A percentile compares a stretch with the other conserved stretches of the same genome.
These are phyloP conservation scores for Zygothrica quintamaculata DNA, from an alignment of 2,888 invertebrate genomes.

Conservation along the genomic window DNA sequence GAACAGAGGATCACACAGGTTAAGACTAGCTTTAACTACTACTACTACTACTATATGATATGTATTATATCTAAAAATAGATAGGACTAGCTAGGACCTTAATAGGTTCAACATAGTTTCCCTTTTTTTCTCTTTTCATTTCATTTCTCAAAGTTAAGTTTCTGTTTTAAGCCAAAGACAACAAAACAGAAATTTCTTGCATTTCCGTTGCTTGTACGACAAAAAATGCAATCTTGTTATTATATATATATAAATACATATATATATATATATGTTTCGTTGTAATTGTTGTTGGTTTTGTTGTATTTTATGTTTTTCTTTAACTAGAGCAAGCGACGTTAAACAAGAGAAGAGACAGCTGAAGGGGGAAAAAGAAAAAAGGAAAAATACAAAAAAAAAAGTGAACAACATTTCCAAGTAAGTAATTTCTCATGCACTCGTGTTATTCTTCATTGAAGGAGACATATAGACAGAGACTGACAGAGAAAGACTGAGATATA, in stretches of 20 bases:
- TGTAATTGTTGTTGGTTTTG: conserved; percentile 8
- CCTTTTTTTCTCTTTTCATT: conserved; percentile 52
- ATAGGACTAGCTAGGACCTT: conserved; percentile 46
- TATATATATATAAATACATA: conserved; percentile 2
- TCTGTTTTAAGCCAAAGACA: neutral
- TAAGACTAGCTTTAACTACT: conserved; percentile 13
- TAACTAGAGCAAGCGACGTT: conserved; percentile 51
- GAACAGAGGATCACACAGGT: conserved; percentile 41
- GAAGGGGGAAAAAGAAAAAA: neutral
- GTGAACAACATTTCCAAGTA: conserved; percentile 63
- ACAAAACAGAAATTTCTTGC: conserved; percentile 68
- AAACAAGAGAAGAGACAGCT: neutral
- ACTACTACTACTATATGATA: neutral
- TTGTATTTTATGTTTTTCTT: conserved; percentile 8
- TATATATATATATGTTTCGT: conserved; percentile 28
- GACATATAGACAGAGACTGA: neutral
- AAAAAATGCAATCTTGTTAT: conserved; percentile 58
- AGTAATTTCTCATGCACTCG: conserved; percentile 73
- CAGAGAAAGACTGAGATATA: neutral
- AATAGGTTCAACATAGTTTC: conserved; percentile 58
- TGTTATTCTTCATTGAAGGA: conserved; percentile 29
- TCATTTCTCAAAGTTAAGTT: conserved; percentile 11
- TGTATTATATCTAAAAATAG: conserved; percentile 47
- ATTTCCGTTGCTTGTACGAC: conserved; percentile 75
- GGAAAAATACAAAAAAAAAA: conserved; percentile 21